Base-by-base conservation (phyloP, 2,797 vertebrate species). In the Danio jaintianensis region DNA sequence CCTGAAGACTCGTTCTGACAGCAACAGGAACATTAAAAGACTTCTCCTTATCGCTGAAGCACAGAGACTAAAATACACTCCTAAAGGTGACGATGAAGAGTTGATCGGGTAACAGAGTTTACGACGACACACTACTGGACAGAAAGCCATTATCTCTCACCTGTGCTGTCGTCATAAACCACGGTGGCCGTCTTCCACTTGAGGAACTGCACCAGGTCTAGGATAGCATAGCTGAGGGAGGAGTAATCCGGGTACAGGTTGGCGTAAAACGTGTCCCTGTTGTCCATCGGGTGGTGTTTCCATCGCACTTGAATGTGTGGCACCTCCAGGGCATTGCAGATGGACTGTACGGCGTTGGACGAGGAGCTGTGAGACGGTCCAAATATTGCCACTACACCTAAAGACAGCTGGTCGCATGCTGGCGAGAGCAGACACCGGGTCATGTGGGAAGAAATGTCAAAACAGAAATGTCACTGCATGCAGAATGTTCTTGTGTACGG, bases 231-330 rank as follows among this genome's bases (percentile, higher is more conserved):
- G 92, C 98, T 99, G 53, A 99, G 95, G 0, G 98, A 99, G 8
- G 97, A 97, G 4, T 99, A 99, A 92, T 99, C 97, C 0, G 98
- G 98, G 45, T 99, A 99, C 71, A 99, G 93, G 92, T 99, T 99
- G 89, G 98, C 97, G 7, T 99, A 99, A 93, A 99, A 99, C 76
- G 93, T 94, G 91, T 99, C 98, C 87, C 97, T 96, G 93, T 99
- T 99, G 91, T 99, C 97, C 95, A 98, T 87, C 0, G 98, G 98
- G 83, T 99, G 98, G 62, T 99, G 98, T 88, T 99, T 99, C 98
- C 98, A 99, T n/a, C 97, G 95, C 48, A 99, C 96, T 88, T 99
- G 98, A 74, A 99, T 93, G 90, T 99, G 98, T 8, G 98, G 98
- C 1, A 99, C 98, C 72, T 99, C 98, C 92, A 99, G 85, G 2